A percentile compares a stretch with the other conserved stretches of the same genome.
Evolutionary conservation across 2,888 invertebrate genomes (phyloP).

Genomic region (Drosophila robusta): DNA sequence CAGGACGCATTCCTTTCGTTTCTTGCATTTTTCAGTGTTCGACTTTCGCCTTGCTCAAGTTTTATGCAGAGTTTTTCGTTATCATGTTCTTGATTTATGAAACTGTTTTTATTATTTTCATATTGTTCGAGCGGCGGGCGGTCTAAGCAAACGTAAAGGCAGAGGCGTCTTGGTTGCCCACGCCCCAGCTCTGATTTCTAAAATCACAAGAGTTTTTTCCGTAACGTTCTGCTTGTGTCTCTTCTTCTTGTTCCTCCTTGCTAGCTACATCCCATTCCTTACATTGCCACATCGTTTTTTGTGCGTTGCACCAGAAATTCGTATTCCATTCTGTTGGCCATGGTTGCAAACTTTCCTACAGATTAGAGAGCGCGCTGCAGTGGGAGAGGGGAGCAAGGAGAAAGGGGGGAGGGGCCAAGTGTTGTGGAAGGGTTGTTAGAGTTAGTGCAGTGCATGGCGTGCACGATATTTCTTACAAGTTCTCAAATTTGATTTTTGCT

Average conservation of each 20-base stretch:
- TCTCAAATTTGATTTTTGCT: conserved; percentile 76
- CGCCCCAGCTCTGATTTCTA: conserved; percentile 55
- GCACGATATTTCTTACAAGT: conserved; percentile 69
- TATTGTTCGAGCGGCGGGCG: conserved; percentile 60
- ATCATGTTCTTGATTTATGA: conserved; percentile 77
- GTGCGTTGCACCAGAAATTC: conserved; percentile 66
- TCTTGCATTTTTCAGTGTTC: conserved; percentile 54
- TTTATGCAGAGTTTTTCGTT: conserved; percentile 73
- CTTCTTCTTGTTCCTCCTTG: conserved; percentile 1
- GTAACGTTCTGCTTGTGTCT: conserved; percentile 14
- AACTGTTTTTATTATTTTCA: conserved; percentile 80
- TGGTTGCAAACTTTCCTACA: conserved; percentile 63
- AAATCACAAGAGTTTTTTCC: conserved; percentile 70
- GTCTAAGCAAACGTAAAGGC: conserved; percentile 21
- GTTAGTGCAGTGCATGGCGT: conserved; percentile 45
- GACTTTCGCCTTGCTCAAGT: conserved; percentile 54
- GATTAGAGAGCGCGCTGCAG: conserved; percentile 17
- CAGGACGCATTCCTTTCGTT: conserved; percentile 35
- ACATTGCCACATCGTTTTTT: conserved; percentile 47
- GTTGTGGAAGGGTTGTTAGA: conserved; percentile 23
- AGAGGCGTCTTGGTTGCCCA: conserved; percentile 14
- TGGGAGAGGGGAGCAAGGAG: background rate
- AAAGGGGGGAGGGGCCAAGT: background rate
- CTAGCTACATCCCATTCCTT: conserved; percentile 17
- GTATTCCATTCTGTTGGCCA: conserved; percentile 67